Evolutionary conservation across 2,113 vertebrate genomes (phyloP).

Genomic region (Macrotus californicus): DNA sequence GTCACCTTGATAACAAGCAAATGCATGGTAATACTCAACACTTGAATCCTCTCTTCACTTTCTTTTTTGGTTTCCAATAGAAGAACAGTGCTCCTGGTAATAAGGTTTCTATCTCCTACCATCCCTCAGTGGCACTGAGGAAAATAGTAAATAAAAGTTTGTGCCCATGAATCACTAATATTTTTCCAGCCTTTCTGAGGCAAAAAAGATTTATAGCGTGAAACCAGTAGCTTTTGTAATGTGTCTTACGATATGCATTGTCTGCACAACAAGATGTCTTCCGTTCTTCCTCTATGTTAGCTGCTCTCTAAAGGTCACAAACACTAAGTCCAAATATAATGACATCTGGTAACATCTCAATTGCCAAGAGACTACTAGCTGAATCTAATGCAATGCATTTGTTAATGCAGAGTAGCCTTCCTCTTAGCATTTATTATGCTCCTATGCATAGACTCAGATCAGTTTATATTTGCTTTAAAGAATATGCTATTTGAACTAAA

Average conservation of each 20-base stretch:
- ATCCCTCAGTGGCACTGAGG: constrained; percentile 50
- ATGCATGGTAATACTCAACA: constrained; percentile 17
- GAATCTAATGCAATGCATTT: constrained; percentile 61
- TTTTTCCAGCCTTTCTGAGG: constrained; percentile 65
- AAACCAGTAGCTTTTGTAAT: constrained; percentile 61
- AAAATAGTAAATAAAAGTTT: constrained; percentile 76
- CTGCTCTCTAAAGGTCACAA: constrained; percentile 73
- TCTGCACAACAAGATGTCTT: constrained; percentile 67
- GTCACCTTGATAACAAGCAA: constrained; percentile 45
- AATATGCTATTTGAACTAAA: constrained; percentile 46
- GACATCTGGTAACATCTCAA: constrained; percentile 52
- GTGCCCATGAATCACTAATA: constrained; percentile 73
- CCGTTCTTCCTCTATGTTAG: constrained; percentile 57
- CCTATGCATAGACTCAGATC: constrained; percentile 51
- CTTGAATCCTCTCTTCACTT: constrained; percentile 17
- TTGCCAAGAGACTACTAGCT: constrained; percentile 54
- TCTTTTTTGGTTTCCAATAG: constrained; percentile 33
- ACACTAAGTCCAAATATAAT: constrained; percentile 71
- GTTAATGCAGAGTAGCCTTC: constrained; percentile 63
- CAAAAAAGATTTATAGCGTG: constrained; percentile 73
- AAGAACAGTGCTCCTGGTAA: constrained; percentile 55
- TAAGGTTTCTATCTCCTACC: constrained; percentile 59
- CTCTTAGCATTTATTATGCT: constrained; percentile 41
- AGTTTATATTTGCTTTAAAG: constrained; percentile 58
- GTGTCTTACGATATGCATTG: constrained; percentile 50